phyloP scores from a whole-genome alignment of 2,888 invertebrate genomes.

The Lordiphosa andalusiaca region DNA sequence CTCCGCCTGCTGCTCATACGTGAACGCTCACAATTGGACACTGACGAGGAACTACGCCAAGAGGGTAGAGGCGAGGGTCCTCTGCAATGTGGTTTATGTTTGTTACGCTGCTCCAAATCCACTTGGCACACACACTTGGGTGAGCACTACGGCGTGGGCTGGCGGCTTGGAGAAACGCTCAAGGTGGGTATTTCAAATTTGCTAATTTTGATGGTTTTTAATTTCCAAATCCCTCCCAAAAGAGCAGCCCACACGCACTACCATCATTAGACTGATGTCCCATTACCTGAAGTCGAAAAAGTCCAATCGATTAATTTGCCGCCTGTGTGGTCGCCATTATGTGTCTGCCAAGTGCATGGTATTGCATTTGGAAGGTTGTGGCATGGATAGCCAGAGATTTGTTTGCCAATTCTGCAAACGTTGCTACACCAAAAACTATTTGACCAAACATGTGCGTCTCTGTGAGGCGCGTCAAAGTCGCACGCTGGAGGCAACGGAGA shows the following conservation, averaged over 20 bases:
- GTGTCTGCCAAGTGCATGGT: neutral
- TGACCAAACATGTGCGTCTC: neutral
- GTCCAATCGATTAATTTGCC: neutral
- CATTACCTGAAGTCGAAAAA: neutral
- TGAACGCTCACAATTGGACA: conserved; percentile 67
- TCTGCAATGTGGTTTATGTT: conserved; percentile 76
- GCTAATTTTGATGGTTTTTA: no score
- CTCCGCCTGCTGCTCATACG: conserved; percentile 71
- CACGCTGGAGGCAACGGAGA: neutral
- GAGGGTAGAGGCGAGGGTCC: conserved; percentile 44
- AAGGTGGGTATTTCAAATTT: conserved; percentile 1
- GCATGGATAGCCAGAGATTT: neutral
- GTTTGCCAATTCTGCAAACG: neutral
- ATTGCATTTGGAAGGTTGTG: conserved; percentile 5
- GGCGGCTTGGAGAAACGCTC: conserved; percentile 59
- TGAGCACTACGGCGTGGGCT: conserved; percentile 78
- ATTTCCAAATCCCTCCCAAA: neutral
- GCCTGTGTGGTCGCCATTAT: conserved; percentile 4
- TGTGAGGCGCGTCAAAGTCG: neutral
- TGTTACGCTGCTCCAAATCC: conserved; percentile 39
- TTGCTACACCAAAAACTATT: conserved; percentile 1
- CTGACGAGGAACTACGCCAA: conserved; percentile 49
- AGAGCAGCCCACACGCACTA: neutral
- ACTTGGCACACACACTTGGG: conserved; percentile 67
- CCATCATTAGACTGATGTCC: conserved; percentile 3